phyloP scores from a whole-genome alignment of 2,888 invertebrate genomes.

The Hirtodrosophila cameraria region DNA sequence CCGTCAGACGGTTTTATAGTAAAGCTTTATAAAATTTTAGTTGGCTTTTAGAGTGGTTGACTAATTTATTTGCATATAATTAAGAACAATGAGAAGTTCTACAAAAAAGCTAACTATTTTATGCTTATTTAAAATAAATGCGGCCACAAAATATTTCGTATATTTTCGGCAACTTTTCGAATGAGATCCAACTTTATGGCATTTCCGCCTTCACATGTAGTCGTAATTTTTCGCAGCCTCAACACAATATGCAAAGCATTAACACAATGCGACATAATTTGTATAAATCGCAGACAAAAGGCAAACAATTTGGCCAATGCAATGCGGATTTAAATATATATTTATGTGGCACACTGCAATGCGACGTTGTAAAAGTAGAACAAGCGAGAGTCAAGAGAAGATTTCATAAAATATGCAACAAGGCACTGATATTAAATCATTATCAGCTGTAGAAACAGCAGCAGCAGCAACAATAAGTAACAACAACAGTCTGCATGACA shows the following conservation, averaged over 20 bases:
- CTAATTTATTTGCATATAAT: no score
- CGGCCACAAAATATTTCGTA: neutral
- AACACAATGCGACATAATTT: constrained; percentile 48
- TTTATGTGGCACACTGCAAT: constrained; percentile 44
- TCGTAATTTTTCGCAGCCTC: neutral
- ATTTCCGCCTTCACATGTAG: neutral
- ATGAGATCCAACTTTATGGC: neutral
- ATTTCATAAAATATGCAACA: constrained; percentile 53
- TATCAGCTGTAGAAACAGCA: constrained; percentile 37
- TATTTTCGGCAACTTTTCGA: neutral
- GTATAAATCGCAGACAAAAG: constrained; percentile 37
- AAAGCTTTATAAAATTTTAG: no score
- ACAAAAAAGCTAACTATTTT: no score
- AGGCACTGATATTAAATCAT: constrained; percentile 59
- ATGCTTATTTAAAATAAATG: no score
- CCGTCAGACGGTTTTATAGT: no score
- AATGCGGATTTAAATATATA: constrained; percentile 25
- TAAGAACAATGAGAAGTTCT: no score
- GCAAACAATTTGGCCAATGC: constrained; percentile 28
- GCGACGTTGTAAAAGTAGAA: constrained; percentile 40
- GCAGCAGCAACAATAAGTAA: constrained; percentile 6
- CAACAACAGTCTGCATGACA: constrained; percentile 43
- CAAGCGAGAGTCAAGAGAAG: constrained; percentile 34
- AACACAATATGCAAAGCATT: constrained; percentile 8
- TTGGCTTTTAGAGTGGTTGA: no score